These are phyloP conservation scores for Buceros bicornis DNA, from an alignment of 2,797 vertebrate species.

Conservation along the genomic window DNA sequence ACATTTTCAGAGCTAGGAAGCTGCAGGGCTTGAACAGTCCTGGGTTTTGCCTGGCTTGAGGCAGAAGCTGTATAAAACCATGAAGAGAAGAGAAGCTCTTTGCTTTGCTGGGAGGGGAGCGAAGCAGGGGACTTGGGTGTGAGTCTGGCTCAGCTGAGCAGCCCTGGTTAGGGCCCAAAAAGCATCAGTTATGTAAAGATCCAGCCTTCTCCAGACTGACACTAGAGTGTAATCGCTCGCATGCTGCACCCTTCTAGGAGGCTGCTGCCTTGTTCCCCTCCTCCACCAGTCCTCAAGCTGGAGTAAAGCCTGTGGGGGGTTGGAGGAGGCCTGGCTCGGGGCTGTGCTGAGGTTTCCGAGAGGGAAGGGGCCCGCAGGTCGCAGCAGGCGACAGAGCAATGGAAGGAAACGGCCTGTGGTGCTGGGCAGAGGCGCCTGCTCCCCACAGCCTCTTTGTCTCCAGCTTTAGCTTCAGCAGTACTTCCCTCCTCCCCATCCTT, in stretches of 20 bases:
- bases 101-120: not conserved
- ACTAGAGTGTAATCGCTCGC: not conserved
- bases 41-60: not conserved
- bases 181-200: not conserved
- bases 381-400: conserved; percentile 50
- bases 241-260: not conserved
- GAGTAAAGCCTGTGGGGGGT: not conserved
- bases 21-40: not conserved
- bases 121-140: not conserved
- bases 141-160: not conserved
- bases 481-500: not conserved
- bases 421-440: conserved; percentile 25
- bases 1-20: not conserved
- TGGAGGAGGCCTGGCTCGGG: not conserved
- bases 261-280: not conserved
- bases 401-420: conserved; percentile 70
- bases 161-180: not conserved
- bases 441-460: conserved; percentile 36
- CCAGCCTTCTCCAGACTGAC: not conserved
- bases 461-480: not conserved
- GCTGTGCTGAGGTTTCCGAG: not conserved
- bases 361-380: conserved; percentile 41
- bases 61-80: not conserved
- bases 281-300: not conserved
- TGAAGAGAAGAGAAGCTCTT: not conserved